Percentiles rank a stretch among this genome's conserved stretches.
Conservation (phyloP, 2,113 vertebrate species). For the Ochotona curzoniae region DNA sequence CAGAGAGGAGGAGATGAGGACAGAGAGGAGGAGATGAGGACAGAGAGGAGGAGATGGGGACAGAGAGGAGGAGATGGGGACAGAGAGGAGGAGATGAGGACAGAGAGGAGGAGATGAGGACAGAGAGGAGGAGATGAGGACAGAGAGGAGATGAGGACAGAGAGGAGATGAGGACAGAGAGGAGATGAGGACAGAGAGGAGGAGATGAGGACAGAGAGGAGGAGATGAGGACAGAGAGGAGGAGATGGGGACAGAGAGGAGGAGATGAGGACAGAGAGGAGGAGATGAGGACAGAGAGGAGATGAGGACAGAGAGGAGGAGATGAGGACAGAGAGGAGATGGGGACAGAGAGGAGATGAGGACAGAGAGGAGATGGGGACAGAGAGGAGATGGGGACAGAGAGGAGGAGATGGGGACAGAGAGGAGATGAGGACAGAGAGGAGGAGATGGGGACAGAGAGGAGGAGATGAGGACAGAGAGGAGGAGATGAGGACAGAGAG, state of each 20-base stretch:
- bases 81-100: not conserved
- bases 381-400: not conserved
- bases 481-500: not conserved
- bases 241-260: too few species aligned
- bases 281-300: not conserved
- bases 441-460: too few species aligned
- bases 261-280: too few species aligned
- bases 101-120: too few species aligned
- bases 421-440: not conserved
- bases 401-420: too few species aligned
- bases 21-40: accelerated
- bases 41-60: not conserved
- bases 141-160: too few species aligned
- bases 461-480: too few species aligned
- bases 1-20: too few species aligned
- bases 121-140: accelerated
- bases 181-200: too few species aligned
- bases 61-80: too few species aligned
- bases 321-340: not conserved
- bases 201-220: too few species aligned
- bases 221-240: not conserved
- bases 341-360: accelerated
- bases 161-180: accelerated
- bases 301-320: not conserved
- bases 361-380: not conserved